Base-by-base conservation (phyloP, 2,113 vertebrate genomes). In the Machaerirhynchus nigripectus region DNA sequence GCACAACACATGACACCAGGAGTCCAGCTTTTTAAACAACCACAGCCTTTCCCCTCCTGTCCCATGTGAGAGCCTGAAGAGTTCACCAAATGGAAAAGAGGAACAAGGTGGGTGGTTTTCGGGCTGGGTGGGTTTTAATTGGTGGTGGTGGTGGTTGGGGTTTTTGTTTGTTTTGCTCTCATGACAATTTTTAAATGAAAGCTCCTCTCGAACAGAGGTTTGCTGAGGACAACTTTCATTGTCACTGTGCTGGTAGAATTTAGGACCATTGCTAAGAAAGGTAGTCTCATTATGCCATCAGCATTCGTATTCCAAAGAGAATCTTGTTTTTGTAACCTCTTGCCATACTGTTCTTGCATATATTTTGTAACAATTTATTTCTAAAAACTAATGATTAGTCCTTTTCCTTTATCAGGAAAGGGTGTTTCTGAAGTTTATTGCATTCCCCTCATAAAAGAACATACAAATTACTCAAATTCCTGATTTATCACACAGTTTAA, bases 51-150 rank as follows among this genome's bases (percentile, higher is more conserved):
- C 37, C 50, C 37, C 42, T n/a, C 37, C 65, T 60, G 30, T 13
- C 30, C 33, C 37, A 22, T 1, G 1, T 1, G n/a, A 64, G 42
- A 71, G 26, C 10, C 4, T 24, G 1, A 63, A 77, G 46, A 71
- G n/a, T 6, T 80, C 35, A 21, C 4, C 12, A 89, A n/a, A 28
- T 12, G 1, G 37, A 75, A 65, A 64, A 65, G 23, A 61, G 6
- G 33, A 73, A 90, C 11, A n/a, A 81, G 28, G 20, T 49, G 5
- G 15, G 11, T 28, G 33, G 11, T 39, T 94, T 30, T 18, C 28
- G 2, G 33, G 5, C 31, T 59, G 6, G 4, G 21, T 37, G 10
- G 1, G 5, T 14, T 40, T 53, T 39, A 6, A 18, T 4, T 37
- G 61, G 18, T 39, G 27, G 7, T 37, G n/a, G 16, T 18, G 12